A percentile compares a stretch with the other conserved stretches of the same genome.
These are phyloP conservation scores for Centropyge bicolor DNA, from an alignment of 2,797 vertebrate genomes.

Conservation along the genomic window DNA sequence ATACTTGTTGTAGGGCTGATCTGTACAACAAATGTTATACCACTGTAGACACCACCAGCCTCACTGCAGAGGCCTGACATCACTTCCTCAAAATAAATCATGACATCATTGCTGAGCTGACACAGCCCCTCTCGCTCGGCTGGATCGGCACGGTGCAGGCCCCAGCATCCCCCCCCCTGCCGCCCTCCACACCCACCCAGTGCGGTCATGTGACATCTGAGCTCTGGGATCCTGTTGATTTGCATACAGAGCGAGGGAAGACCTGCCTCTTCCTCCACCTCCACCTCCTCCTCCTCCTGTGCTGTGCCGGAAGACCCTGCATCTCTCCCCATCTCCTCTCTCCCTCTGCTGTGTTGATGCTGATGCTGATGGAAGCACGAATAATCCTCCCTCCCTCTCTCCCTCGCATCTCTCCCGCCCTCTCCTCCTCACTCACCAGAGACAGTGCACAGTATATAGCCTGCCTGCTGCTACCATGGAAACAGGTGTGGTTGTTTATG, in stretches of 20 bases:
- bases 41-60: constrained; percentile 60
- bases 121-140: constrained; percentile 72
- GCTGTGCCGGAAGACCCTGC: constrained; percentile 74
- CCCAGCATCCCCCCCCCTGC: constrained; percentile 57
- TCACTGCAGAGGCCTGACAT: constrained; percentile 86
- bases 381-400: constrained; percentile 73
- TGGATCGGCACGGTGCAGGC: constrained; percentile 66
- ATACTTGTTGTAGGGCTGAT: constrained; percentile 38
- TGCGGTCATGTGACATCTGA: constrained; percentile 72
- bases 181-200: not conserved
- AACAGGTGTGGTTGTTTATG: constrained; percentile 90
- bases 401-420: constrained; percentile 63
- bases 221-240: constrained; percentile 70
- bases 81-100: constrained; percentile 89
- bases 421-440: constrained; percentile 80
- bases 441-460: constrained; percentile 80
- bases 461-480: constrained; percentile 86
- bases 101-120: constrained; percentile 84
- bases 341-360: constrained; percentile 66
- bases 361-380: constrained; percentile 81
- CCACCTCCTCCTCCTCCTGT: constrained; percentile 58
- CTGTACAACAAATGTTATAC: constrained; percentile 22
- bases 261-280: constrained; percentile 68
- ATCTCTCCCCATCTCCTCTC: constrained; percentile 62
- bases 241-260: constrained; percentile 68